phyloP scores from a whole-genome alignment of 2,888 invertebrate genomes.

The Hirtodrosophila trivittata region DNA sequence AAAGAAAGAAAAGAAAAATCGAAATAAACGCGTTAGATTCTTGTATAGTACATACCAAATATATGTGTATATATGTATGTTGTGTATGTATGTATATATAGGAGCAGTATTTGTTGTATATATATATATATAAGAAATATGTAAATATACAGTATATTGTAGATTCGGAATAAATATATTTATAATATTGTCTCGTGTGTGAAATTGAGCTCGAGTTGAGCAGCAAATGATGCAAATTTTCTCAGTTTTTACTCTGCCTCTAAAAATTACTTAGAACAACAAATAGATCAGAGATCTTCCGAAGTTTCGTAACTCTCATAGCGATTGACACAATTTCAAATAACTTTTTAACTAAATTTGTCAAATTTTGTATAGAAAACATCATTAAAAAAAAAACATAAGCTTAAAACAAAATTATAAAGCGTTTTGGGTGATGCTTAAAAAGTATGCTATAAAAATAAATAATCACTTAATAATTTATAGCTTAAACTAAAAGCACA shows the following conservation, averaged over 20 bases:
- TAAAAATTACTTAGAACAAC: conserved; percentile 21
- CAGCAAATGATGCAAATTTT: conserved; percentile 33
- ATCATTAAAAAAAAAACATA: conserved; percentile 28
- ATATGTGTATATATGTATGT: conserved; percentile 40
- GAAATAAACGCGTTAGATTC: conserved; percentile 84
- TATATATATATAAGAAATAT: conserved; percentile 36
- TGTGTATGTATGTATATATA: conserved; percentile 42
- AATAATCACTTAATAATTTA: conserved; percentile 14
- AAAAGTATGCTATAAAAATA: neutral
- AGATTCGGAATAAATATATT: conserved; percentile 4
- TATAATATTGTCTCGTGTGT: too few species aligned
- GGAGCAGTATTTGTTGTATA: conserved; percentile 49
- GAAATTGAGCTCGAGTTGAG: too few species aligned
- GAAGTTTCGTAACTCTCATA: conserved; percentile 14
- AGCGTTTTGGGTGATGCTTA: too few species aligned
- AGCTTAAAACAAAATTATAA: conserved; percentile 35
- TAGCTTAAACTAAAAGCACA: conserved; percentile 10
- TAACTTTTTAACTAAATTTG: conserved; percentile 36
- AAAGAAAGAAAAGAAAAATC: conserved; percentile 83
- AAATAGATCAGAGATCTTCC: conserved; percentile 1
- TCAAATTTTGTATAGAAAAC: conserved; percentile 35
- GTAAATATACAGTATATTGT: conserved; percentile 28
- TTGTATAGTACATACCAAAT: conserved; percentile 78
- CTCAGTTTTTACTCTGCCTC: conserved; percentile 28
- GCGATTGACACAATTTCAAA: conserved; percentile 80